Evolutionary conservation across 1,140 invertebrate species (phyloP).

Genomic region (Heliconius congener): DNA sequence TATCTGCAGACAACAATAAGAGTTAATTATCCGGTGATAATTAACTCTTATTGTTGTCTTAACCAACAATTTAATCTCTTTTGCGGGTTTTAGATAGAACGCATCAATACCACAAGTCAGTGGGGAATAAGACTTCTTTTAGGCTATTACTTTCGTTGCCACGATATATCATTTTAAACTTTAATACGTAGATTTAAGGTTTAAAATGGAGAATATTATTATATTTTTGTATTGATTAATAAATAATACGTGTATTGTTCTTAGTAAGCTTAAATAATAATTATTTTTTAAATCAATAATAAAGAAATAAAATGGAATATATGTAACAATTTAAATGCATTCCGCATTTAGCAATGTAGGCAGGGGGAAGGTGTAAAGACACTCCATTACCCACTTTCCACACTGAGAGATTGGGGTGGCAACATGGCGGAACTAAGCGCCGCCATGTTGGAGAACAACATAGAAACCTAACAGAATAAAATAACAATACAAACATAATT

Average conservation of each 20-base stretch:
- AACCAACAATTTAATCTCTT: constrained; percentile 30
- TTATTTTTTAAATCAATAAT: too few species aligned
- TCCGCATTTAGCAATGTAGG: too few species aligned
- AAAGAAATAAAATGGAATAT: too few species aligned
- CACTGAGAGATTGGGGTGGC: too few species aligned
- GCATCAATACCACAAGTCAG: constrained; percentile 33
- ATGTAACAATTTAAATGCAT: too few species aligned
- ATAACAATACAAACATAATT: background rate
- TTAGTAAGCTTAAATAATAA: background rate
- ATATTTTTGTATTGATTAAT: background rate
- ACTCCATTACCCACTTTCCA: too few species aligned
- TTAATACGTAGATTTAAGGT: background rate
- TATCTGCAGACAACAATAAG: background rate
- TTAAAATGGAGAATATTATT: background rate
- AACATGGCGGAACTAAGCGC: too few species aligned
- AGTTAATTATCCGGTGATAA: background rate
- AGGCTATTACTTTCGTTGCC: background rate
- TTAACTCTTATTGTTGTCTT: too few species aligned
- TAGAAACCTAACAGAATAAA: background rate
- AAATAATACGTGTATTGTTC: background rate
- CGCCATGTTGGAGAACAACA: background rate
- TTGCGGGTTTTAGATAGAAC: constrained; percentile 22
- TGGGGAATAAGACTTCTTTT: background rate
- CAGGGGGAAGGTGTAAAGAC: too few species aligned
- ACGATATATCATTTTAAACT: background rate